Base-by-base conservation (phyloP, 2,797 vertebrate genomes). In the Chlorospingus semifuscus region DNA sequence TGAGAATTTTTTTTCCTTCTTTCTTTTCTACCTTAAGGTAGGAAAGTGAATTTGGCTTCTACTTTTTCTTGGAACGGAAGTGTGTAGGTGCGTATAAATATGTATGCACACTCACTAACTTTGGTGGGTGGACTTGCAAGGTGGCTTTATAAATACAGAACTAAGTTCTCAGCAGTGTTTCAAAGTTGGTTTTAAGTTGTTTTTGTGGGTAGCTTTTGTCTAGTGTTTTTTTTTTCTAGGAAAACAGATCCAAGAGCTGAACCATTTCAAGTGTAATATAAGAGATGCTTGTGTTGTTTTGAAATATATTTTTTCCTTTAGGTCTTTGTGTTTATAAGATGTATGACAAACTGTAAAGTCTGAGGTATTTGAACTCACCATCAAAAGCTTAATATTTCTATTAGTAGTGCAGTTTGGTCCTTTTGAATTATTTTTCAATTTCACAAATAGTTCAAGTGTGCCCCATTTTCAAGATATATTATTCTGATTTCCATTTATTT, bases 61-160 rank as follows among this genome's bases (percentile, higher is more conserved):
- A 42, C 42, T 71, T 93, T 68, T 78, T 83, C 59, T 72, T 92
- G 77, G 60, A 86, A 46, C 17, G 70, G 88, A 94, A 91, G 36
- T 63, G 63, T 66, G 89, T 96, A 91, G 95, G 89, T 88, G 65
- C 19, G 0, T 83, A 94, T 96, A 93, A 94, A 95, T 94, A 94
- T 91, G 72, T 87, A 96, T 94, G 93, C 77, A 82, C 37, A 22
- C 65, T 95, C 82, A 78, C 65, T 86, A 41, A 66, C 74, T 72
- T 91, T 0, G 8, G 91, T 96, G 91, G 91, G 95, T 7, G 63
- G 80, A 93, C 87, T 94, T 91, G 95, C 30, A 91, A 83, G 83
- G 77, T 90, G 57, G 80, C 60, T 88, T 86, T 93, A 83, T 55
- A 91, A 83, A 88, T 70, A 50, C 29, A 68, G 34, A 79, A 90